These are phyloP conservation scores for Cryptotis parvus DNA, from an alignment of 2,113 vertebrate species.

Conservation along the genomic window DNA sequence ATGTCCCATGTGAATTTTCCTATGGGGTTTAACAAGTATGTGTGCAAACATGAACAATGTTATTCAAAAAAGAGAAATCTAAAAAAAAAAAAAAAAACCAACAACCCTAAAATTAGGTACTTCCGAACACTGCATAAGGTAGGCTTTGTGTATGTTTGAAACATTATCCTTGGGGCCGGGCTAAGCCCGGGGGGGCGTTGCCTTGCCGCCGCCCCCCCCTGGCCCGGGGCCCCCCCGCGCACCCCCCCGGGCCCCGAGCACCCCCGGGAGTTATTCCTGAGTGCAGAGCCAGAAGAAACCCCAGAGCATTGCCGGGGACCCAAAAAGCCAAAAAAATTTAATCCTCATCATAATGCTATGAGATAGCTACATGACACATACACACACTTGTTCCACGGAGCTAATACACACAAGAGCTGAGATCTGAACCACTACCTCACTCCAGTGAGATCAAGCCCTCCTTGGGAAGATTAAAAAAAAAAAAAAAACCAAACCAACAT, in stretches of 20 bases:
- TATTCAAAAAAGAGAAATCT: constrained; percentile 10
- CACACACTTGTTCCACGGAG: not conserved
- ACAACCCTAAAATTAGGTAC: not conserved
- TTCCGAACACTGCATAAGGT: not conserved
- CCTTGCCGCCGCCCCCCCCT: no score
- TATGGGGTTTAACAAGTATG: not conserved
- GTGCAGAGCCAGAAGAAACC: no score
- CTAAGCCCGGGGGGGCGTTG: no score
- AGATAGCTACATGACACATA: not conserved
- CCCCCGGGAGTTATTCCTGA: no score
- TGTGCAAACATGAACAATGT: not conserved
- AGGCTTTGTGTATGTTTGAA: not conserved
- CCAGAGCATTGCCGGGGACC: no score
- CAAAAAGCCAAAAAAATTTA: no score
- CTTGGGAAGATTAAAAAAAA: no score
- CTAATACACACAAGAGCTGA: not conserved
- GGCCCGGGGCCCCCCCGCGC: no score
- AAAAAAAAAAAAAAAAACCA: no score
- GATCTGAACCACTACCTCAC: not conserved
- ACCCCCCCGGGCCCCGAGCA: no score
- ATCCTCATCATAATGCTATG: not conserved
- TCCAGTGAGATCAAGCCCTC: not conserved
- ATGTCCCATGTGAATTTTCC: not conserved
- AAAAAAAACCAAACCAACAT: not conserved
- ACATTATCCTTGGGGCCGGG: no score